Conservation (phyloP, 2,797 vertebrate genomes). For the Sebastolobus altivelis region DNA sequence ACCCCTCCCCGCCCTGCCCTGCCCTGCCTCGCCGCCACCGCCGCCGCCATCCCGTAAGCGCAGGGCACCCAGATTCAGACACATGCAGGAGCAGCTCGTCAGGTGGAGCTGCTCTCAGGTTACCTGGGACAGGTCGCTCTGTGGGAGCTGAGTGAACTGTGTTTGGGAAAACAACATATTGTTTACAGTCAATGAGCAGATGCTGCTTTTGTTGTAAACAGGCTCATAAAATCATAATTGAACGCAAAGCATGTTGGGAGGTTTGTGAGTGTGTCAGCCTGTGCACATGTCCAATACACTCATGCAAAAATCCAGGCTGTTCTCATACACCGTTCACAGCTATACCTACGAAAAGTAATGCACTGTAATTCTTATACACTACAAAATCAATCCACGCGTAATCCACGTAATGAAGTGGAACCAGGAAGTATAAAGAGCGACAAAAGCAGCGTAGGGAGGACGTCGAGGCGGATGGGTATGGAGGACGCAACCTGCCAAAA, state of each 20-base stretch:
- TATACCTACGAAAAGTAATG: too few relatives aligned
- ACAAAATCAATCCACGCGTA: too few relatives aligned
- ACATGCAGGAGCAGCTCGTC: conserved; percentile 19
- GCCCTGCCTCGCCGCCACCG: conserved; percentile 28
- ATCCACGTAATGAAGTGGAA: too few relatives aligned
- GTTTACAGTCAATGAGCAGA: conserved; percentile 59
- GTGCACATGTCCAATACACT: not conserved
- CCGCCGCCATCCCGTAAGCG: conserved; percentile 34
- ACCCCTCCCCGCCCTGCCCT: conserved; percentile 39
- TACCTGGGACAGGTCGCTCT: conserved; percentile 56
- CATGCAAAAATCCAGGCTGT: not conserved
- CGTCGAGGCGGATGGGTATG: not conserved
- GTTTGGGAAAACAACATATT: conserved; percentile 56
- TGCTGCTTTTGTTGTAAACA: conserved; percentile 35
- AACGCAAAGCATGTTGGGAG: conserved; percentile 20
- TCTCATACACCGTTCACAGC: too few relatives aligned
- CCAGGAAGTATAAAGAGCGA: too few relatives aligned
- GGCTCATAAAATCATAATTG: conserved; percentile 30
- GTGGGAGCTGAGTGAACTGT: conserved; percentile 36
- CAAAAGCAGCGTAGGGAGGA: not conserved
- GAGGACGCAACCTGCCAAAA: too few relatives aligned
- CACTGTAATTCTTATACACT: too few relatives aligned
- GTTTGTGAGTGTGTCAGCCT: conserved; percentile 8
- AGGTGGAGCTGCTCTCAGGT: conserved; percentile 65
- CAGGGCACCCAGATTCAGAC: conserved; percentile 20